Evolutionary conservation across 92 coral and sea anemone species (phyloP).

Genomic region (Siderastrea radians): DNA sequence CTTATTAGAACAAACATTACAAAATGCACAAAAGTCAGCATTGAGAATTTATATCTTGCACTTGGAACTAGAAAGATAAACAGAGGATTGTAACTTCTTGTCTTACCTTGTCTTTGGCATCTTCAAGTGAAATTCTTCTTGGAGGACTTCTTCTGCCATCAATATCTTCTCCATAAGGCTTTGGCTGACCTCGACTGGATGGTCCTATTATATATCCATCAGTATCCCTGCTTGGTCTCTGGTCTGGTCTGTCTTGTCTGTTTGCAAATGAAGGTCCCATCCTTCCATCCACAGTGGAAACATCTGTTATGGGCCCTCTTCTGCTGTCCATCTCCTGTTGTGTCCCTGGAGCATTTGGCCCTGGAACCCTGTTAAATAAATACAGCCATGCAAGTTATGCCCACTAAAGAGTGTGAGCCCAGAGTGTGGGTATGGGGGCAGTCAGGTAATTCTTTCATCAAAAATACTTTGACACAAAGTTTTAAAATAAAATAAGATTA

Average conservation of each 20-base stretch:
- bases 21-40: no score
- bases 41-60: no score
- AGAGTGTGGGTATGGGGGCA: no score
- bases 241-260: slow-evolving; percentile 23
- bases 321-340: slow-evolving; percentile 8
- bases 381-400: no score
- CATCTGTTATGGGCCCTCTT: slow-evolving; percentile 1
- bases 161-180: slow-evolving; percentile 18
- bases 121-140: slow-evolving; percentile 16
- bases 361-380: background rate
- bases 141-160: slow-evolving; percentile 33
- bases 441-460: no score
- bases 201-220: background rate
- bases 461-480: no score
- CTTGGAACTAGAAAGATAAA: no score
- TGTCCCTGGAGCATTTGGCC: slow-evolving; percentile 1
- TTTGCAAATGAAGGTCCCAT: background rate
- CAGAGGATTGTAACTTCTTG: no score
- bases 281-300: slow-evolving; percentile 6
- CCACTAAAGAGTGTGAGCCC: no score
- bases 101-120: slow-evolving; percentile 30
- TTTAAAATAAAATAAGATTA: no score
- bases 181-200: slow-evolving; percentile 1
- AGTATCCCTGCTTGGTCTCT: slow-evolving; percentile 1
- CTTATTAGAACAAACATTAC: no score